Evolutionary conservation across 1,140 invertebrate species (phyloP).

Genomic region (Chironomus tepperi): DNA sequence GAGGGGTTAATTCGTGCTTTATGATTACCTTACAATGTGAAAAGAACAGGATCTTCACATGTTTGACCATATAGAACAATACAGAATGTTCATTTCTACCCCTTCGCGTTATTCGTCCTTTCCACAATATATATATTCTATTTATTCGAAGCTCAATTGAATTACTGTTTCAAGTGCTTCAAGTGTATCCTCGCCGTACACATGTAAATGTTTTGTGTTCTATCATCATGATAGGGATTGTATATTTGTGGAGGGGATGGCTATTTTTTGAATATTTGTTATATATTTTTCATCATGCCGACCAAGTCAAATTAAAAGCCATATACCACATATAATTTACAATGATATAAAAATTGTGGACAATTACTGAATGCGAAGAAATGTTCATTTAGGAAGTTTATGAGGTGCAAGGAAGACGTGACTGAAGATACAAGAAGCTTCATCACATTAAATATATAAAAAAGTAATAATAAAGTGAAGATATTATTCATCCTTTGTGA

Average conservation of each 20-base stretch:
- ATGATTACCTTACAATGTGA: conserved; percentile 5
- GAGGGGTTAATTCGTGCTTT: background rate
- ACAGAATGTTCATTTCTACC: background rate
- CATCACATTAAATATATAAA: too few relatives aligned
- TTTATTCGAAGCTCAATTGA: conserved; percentile 10
- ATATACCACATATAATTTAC: background rate
- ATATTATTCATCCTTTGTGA: background rate
- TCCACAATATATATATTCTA: background rate
- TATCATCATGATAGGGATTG: too few relatives aligned
- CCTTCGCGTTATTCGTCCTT: background rate
- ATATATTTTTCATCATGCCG: background rate
- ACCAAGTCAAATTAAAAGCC: too few relatives aligned
- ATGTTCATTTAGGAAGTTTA: conserved; percentile 1
- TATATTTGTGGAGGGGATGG: background rate
- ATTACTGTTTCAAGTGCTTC: background rate
- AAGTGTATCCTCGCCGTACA: background rate
- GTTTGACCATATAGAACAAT: conserved; percentile 14
- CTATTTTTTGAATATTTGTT: background rate
- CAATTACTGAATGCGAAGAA: background rate
- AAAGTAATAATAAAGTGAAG: background rate
- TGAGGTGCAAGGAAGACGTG: conserved; percentile 21
- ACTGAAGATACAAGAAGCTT: conserved; percentile 9
- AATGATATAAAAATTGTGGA: background rate
- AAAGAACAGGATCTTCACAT: conserved; percentile 21
- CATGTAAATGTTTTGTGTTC: background rate